These are phyloP conservation scores for Narcine bancroftii DNA, from an alignment of 2,113 vertebrate species.

Conservation along the genomic window DNA sequence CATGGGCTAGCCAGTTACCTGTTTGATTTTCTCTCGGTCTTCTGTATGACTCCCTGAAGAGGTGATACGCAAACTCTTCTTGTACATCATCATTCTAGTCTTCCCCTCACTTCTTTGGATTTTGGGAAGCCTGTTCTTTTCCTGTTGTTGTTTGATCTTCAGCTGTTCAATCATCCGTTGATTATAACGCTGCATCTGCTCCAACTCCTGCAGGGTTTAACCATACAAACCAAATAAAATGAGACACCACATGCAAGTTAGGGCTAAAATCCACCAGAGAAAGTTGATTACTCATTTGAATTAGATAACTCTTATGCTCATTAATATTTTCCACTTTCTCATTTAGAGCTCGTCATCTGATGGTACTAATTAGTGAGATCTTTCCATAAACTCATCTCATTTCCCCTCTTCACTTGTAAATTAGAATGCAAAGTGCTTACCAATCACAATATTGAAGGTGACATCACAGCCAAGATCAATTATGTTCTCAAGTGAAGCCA, in stretches of 20 bases:
- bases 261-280: not conserved
- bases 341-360: not conserved
- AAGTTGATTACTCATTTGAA: not conserved
- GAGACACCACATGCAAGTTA: not conserved
- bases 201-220: conserved; percentile 66
- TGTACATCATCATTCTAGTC: conserved; percentile 93
- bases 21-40: conserved; percentile 83
- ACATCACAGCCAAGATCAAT: not conserved
- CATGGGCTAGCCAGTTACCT: conserved; percentile 55
- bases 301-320: too few relatives aligned
- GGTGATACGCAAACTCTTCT: conserved; percentile 91
- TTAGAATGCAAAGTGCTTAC: not conserved
- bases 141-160: conserved; percentile 77
- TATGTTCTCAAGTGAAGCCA: not conserved
- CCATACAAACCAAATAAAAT: conserved; percentile 34
- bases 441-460: not conserved
- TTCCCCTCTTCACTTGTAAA: not conserved
- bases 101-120: conserved; percentile 87
- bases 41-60: conserved; percentile 64
- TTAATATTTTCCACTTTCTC: not conserved
- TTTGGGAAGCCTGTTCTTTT: conserved; percentile 80
- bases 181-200: conserved; percentile 96
- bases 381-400: not conserved
- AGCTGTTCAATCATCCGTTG: conserved; percentile 85
- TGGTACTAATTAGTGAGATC: not conserved